These are phyloP conservation scores for Mnemiopsis leidyi DNA, from an alignment of 37 sponge, comb jelly and placozoan genomes.

Conservation along the genomic window DNA sequence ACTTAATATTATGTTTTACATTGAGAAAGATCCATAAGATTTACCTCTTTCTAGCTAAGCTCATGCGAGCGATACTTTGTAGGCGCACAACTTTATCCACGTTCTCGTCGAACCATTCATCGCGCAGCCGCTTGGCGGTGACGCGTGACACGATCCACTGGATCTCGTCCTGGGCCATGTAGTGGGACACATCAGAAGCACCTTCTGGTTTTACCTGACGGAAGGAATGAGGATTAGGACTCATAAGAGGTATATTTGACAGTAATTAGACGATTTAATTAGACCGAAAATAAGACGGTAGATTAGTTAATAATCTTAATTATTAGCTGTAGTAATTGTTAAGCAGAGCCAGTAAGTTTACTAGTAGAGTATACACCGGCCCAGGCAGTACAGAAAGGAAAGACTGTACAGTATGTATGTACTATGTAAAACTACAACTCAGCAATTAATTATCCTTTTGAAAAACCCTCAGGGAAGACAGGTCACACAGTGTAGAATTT, in stretches of 20 bases:
- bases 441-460: not conserved
- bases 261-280: not conserved
- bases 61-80: conserved; percentile 59
- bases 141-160: conserved; percentile 62
- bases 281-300: not conserved
- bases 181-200: conserved; percentile 51
- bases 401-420: not conserved
- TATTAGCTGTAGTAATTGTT: no score
- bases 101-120: conserved; percentile 53
- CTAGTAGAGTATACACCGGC: no score
- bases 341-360: no score
- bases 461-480: not conserved
- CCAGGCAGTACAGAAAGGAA: not conserved
- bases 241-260: not conserved
- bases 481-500: not conserved
- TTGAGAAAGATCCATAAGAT: no score
- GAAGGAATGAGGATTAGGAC: no score
- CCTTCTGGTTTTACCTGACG: conserved; percentile 44
- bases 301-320: no score
- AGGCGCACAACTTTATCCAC: conserved; percentile 52
- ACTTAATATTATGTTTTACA: no score
- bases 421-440: no score
- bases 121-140: conserved; percentile 34
- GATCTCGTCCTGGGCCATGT: conserved; percentile 64
- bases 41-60: conserved; percentile 45